These are phyloP conservation scores for Silurus asotus DNA, from an alignment of 2,113 vertebrate genomes.

Conservation along the genomic window DNA sequence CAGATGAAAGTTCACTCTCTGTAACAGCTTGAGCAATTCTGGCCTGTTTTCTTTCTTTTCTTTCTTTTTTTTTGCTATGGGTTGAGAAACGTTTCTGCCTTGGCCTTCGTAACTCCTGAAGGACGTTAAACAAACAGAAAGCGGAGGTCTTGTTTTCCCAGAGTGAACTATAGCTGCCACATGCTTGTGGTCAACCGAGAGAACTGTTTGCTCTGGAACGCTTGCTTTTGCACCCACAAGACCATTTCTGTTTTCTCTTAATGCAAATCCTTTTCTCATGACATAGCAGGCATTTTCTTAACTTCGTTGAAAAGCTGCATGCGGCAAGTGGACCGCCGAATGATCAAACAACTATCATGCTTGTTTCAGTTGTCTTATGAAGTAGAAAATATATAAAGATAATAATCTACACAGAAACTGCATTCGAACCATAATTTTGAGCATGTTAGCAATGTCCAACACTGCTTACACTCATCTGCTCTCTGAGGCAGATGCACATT, in stretches of 20 bases:
- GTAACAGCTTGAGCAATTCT: constrained; percentile 35
- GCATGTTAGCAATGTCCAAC: not conserved
- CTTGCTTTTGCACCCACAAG: constrained; percentile 26
- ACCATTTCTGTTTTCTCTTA: constrained; percentile 37
- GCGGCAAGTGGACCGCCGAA: not conserved
- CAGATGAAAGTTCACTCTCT: constrained; percentile 25
- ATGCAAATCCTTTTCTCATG: constrained; percentile 63
- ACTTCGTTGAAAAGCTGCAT: not conserved
- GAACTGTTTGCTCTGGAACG: constrained; percentile 3
- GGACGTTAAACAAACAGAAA: constrained; percentile 48
- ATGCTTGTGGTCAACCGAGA: constrained; percentile 42
- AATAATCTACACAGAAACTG: not conserved
- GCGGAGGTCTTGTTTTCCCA: constrained; percentile 53
- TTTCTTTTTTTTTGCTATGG: constrained; percentile 4
- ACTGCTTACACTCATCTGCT: not conserved
- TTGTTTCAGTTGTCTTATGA: not conserved
- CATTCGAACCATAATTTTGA: not conserved
- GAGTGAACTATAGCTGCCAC: constrained; percentile 46
- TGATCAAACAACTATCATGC: not conserved
- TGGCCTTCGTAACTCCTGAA: constrained; percentile 44
- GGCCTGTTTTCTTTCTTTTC: not conserved
- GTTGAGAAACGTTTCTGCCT: constrained; percentile 50
- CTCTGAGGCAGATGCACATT: not conserved
- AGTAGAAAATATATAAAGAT: not conserved
- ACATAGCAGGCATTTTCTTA: constrained; percentile 58